Evolutionary conservation across 2,113 vertebrate genomes (phyloP), one percentile per base, ranked within the genome.

Genomic region (Heteronetta atricapilla): DNA sequence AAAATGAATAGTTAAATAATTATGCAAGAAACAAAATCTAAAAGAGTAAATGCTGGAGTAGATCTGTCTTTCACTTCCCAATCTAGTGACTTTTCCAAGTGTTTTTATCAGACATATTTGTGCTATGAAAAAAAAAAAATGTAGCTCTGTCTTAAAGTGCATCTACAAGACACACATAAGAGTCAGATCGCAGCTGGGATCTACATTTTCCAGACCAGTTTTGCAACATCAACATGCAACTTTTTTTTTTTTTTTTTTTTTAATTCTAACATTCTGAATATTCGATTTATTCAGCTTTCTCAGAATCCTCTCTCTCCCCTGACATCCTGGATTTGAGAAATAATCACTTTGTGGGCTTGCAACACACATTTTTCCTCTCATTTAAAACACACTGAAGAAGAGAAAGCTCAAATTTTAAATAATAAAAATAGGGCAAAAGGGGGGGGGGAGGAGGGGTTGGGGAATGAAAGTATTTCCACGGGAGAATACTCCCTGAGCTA

Each of bases 51-150:
- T 66, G 36, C 46, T 84, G 58, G 52, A 87, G 34, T 77, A 50
- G 26, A 15, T 87, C 28, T 25, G 23, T 68, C 55, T n/a, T 74
- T 52, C 12, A 28, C 34, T 86, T 92, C 26, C 28, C 19, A 74
- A 42, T 12, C 48, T 53, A 60, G 31, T 74, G 78, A 90, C 63
- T 88, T 95, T 83, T 87, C 52, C 13, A 48, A 70, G 42, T 80
- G 29, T 81, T 96, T 97, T 90, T 94, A 91, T 81, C 75, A 90
- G 87, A 81, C 40, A 22, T 82, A 74, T 92, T 93, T 96, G 20
- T 58, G 83, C 84, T 91, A 59, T 40, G 10, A 70, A 92, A 91
- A 92, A 92, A 80, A 63, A 70, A 63, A 66, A 95, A 74, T 14
- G 20, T 23, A 92, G 78, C 38, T 79, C 60, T 88, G 52, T 15